Evolutionary conservation across 2,113 vertebrate genomes (phyloP).

Genomic region (Muscicapa adusta): DNA sequence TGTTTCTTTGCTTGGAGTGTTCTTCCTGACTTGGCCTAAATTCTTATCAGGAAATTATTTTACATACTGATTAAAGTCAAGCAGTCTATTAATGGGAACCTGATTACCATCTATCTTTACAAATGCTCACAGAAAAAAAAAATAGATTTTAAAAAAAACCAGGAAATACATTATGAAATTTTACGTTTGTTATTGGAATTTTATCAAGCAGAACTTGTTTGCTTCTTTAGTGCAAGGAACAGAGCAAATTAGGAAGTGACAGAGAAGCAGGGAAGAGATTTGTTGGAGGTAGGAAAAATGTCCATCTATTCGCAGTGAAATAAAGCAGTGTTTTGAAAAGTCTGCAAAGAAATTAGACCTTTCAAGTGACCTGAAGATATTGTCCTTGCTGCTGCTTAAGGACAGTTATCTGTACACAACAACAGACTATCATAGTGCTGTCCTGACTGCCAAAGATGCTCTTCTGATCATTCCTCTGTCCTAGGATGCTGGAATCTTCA

Average conservation of each 20-base stretch:
- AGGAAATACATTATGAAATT: neutral
- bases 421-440: neutral
- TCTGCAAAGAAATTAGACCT: neutral
- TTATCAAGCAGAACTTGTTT: neutral
- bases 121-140: neutral
- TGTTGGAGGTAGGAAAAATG: neutral
- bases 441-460: neutral
- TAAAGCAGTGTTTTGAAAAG: neutral
- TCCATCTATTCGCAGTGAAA: neutral
- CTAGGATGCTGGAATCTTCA: neutral
- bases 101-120: neutral
- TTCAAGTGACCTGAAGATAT: neutral
- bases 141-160: fast-evolving
- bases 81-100: neutral
- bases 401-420: neutral
- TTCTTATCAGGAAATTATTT: slow-evolving; percentile 5
- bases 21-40: slow-evolving; percentile 31
- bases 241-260: neutral
- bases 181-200: neutral
- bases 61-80: neutral
- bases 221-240: neutral
- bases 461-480: neutral
- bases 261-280: neutral
- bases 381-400: neutral
- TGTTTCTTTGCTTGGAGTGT: slow-evolving; percentile 39